Conservation (phyloP, 2,113 vertebrate species). For the Candoia aspera region DNA sequence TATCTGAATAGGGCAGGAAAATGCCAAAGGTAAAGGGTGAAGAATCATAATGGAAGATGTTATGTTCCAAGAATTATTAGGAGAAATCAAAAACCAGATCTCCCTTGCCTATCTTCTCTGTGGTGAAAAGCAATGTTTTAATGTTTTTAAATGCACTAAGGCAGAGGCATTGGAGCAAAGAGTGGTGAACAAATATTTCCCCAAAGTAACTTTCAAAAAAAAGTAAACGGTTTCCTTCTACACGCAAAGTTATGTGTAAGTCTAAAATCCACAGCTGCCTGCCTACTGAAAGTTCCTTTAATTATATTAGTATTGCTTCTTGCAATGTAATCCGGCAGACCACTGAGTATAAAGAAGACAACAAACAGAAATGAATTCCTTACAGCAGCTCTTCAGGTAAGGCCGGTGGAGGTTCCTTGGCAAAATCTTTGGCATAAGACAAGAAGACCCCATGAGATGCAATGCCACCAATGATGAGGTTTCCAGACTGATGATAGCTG, state of each 20-base stretch:
- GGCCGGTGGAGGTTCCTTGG: background rate
- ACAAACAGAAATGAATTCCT: background rate
- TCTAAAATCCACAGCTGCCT: background rate
- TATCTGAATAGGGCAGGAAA: background rate
- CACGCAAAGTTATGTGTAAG: background rate
- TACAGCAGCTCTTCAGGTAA: background rate
- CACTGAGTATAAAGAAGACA: background rate
- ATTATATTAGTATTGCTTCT: background rate
- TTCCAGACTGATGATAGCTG: background rate
- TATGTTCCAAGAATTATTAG: background rate
- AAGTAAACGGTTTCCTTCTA: background rate
- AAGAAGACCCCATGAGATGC: background rate
- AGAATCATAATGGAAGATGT: background rate
- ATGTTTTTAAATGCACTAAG: background rate
- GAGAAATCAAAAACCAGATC: background rate
- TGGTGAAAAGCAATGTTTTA: background rate
- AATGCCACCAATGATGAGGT: background rate
- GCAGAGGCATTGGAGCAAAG: background rate
- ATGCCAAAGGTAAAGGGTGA: background rate
- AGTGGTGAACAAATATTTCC: background rate
- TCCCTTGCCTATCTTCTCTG: background rate
- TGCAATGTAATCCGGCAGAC: background rate
- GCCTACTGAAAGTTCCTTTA: background rate
- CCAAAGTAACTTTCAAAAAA: background rate
- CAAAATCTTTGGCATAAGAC: background rate